A percentile compares a stretch with the other conserved stretches of the same genome.
phyloP scores from a whole-genome alignment of 2,888 invertebrate species.

The Polylopha cassiicola region DNA sequence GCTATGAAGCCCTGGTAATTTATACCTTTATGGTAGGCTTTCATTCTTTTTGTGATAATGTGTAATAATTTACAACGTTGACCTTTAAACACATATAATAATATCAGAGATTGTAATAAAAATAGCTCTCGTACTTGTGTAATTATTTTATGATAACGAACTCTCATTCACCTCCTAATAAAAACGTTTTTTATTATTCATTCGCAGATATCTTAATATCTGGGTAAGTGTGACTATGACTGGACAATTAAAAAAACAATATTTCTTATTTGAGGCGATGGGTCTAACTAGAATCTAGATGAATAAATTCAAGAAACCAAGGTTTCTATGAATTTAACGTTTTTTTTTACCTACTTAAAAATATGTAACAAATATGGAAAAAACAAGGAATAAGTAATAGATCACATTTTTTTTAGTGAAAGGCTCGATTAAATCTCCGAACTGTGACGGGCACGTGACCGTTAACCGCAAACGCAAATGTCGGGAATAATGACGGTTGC shows the following conservation, averaged over 20 bases:
- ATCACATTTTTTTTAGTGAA: constrained; percentile 6
- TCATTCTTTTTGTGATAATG: constrained; percentile 18
- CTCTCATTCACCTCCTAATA: constrained; percentile 19
- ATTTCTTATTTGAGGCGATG: too few species aligned
- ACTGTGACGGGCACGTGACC: constrained; percentile 44
- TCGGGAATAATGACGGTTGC: constrained; percentile 30
- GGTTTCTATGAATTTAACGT: too few species aligned
- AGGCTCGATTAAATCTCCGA: constrained; percentile 26
- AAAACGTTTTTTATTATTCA: constrained; percentile 19
- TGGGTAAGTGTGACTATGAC: too few species aligned
- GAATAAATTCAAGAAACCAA: too few species aligned
- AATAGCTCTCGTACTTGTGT: constrained; percentile 18
- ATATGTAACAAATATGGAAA: too few species aligned
- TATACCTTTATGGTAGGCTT: constrained; percentile 16
- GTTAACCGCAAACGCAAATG: constrained; percentile 47
- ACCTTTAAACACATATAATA: constrained; percentile 22
- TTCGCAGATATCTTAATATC: too few species aligned
- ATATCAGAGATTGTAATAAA: constrained; percentile 19
- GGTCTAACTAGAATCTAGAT: too few species aligned
- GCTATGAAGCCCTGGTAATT: constrained; percentile 33
- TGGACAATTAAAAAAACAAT: too few species aligned
- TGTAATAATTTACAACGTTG: constrained; percentile 18
- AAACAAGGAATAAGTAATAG: too few species aligned
- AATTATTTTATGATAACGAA: constrained; percentile 21
- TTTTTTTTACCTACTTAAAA: too few species aligned